Conservation (phyloP, 2,797 vertebrate species). For the Anguilla marmorata region DNA sequence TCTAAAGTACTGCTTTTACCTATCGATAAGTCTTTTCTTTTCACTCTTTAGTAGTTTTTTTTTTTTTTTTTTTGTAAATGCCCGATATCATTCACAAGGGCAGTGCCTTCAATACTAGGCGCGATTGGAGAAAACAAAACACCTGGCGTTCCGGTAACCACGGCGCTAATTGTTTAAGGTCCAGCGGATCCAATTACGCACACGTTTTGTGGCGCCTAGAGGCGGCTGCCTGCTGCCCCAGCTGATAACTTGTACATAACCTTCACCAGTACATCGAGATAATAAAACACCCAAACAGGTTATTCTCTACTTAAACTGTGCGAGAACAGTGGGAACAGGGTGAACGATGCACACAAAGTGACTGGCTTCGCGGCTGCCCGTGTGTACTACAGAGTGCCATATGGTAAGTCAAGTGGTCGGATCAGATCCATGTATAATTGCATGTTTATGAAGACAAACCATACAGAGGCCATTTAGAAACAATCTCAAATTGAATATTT, state of each 20-base stretch:
- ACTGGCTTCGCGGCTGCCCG: background rate
- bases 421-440: background rate
- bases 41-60: background rate
- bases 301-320: background rate
- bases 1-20: background rate
- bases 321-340: background rate
- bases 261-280: background rate
- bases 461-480: background rate
- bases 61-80: no score
- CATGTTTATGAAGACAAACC: background rate
- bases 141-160: background rate
- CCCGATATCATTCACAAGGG: no score
- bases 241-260: background rate
- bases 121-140: background rate
- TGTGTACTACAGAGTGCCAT: background rate
- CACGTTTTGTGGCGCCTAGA: background rate
- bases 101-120: background rate
- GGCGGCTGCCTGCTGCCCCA: background rate
- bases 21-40: background rate
- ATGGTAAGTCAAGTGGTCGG: background rate
- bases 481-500: background rate
- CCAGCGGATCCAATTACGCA: constrained; percentile 1
- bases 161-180: background rate
- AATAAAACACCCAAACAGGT: background rate
- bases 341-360: background rate